Conservation (phyloP, 1,140 invertebrate species). For the Psix sp. region DNA sequence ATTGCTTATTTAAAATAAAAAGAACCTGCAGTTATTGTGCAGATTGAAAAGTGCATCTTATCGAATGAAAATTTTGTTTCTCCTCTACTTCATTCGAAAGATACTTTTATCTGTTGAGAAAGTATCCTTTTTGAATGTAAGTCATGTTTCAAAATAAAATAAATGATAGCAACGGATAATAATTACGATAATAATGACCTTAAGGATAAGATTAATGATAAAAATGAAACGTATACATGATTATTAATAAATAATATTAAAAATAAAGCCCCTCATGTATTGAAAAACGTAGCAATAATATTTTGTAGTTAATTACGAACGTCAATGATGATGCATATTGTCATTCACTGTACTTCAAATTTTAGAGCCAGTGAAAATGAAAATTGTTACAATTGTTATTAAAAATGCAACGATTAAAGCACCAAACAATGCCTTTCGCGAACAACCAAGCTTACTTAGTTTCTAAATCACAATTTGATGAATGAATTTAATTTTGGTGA, state of each 20-base stretch:
- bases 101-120: too few species aligned
- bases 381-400: slow-evolving; percentile 71
- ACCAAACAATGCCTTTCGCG: slow-evolving; percentile 77
- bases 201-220: too few species aligned
- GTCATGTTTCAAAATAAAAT: too few species aligned
- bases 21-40: too few species aligned
- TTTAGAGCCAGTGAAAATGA: slow-evolving; percentile 41
- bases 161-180: too few species aligned
- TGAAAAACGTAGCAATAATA: slow-evolving; percentile 51
- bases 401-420: slow-evolving; percentile 68
- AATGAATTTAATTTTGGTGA: slow-evolving; percentile 48
- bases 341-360: slow-evolving; percentile 43
- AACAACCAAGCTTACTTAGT: slow-evolving; percentile 77
- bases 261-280: slow-evolving; percentile 12
- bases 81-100: too few species aligned
- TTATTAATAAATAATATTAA: slow-evolving; percentile 17
- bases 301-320: slow-evolving; percentile 33
- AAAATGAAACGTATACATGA: too few species aligned
- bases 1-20: too few species aligned
- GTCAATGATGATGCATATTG: slow-evolving; percentile 33
- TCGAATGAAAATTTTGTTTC: too few species aligned
- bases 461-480: slow-evolving; percentile 64
- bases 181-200: too few species aligned
- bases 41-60: too few species aligned
- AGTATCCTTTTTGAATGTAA: too few species aligned